phyloP scores from a whole-genome alignment of 2,113 vertebrate species.

The Donacobius atricapilla region DNA sequence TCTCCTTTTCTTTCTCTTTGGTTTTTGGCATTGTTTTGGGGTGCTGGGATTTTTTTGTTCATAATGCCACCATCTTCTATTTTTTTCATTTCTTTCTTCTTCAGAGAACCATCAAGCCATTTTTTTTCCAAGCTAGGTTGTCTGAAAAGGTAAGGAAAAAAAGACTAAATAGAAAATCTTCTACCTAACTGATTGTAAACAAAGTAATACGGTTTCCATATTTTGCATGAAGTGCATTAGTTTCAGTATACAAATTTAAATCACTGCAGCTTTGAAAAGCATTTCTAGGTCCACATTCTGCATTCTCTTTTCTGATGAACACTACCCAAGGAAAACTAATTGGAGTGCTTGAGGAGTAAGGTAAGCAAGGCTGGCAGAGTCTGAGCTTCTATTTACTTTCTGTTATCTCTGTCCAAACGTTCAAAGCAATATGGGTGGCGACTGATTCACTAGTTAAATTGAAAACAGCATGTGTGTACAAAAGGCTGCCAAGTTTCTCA shows the following conservation, averaged over 20 bases:
- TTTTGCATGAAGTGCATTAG: background rate
- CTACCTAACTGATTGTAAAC: background rate
- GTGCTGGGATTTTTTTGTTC: background rate
- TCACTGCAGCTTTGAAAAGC: background rate
- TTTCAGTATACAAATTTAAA: background rate
- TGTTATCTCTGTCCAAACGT: conserved; percentile 55
- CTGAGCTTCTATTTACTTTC: conserved; percentile 34
- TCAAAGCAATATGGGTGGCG: conserved; percentile 52
- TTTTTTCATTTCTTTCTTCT: background rate
- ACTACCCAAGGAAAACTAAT: background rate
- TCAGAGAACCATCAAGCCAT: background rate
- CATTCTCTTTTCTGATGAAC: background rate
- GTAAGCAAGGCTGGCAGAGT: conserved; percentile 27
- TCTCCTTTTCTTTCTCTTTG: background rate
- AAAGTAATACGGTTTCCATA: background rate
- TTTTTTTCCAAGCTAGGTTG: background rate
- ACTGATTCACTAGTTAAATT: conserved; percentile 44
- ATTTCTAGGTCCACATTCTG: background rate
- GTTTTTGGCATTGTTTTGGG: background rate
- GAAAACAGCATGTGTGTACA: conserved; percentile 34
- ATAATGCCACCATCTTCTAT: background rate
- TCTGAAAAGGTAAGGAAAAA: background rate
- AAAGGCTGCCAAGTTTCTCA: conserved; percentile 45
- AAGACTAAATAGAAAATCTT: background rate
- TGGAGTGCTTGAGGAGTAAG: conserved; percentile 13